Evolutionary conservation across 53 echinoderm and acorn worm genomes (phyloP).

Genomic region (Arbacia lixula): DNA sequence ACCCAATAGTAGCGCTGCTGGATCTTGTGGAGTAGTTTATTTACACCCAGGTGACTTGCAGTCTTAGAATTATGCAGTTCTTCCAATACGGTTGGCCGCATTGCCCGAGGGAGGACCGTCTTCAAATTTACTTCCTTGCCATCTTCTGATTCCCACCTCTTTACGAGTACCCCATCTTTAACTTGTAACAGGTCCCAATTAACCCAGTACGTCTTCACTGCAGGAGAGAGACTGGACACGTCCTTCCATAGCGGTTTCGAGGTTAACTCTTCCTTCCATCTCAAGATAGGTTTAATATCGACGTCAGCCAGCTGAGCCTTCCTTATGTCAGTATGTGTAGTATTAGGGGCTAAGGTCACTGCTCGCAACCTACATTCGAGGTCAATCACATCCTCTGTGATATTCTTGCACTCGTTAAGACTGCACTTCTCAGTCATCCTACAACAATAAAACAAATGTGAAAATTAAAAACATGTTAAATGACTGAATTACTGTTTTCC

Average conservation of each 20-base stretch:
- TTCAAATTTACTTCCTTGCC: constrained; percentile 14
- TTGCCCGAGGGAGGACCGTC: neutral
- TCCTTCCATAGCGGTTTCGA: constrained; percentile 23
- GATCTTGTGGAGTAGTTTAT: constrained; percentile 54
- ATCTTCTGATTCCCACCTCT: constrained; percentile 31
- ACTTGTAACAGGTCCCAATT: constrained; percentile 24
- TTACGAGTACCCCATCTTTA: constrained; percentile 7
- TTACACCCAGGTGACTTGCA: constrained; percentile 61
- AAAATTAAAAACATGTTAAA: too few relatives aligned
- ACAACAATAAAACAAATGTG: too few relatives aligned
- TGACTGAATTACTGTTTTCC: too few relatives aligned
- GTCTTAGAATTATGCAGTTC: constrained; percentile 53
- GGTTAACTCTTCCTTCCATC: neutral
- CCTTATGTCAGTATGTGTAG: constrained; percentile 8
- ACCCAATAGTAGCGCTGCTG: constrained; percentile 61
- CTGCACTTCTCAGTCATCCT: too few relatives aligned
- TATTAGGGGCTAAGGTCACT: neutral
- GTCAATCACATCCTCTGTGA: too few relatives aligned
- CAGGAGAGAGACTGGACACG: neutral
- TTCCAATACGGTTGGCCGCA: neutral
- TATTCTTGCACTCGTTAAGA: too few relatives aligned
- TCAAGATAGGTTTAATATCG: constrained; percentile 1
- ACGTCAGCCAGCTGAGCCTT: constrained; percentile 4
- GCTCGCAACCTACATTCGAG: too few relatives aligned
- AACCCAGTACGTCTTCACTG: constrained; percentile 22